Conservation (phyloP, 2,888 invertebrate species). For the Tryphoninae sp. region DNA sequence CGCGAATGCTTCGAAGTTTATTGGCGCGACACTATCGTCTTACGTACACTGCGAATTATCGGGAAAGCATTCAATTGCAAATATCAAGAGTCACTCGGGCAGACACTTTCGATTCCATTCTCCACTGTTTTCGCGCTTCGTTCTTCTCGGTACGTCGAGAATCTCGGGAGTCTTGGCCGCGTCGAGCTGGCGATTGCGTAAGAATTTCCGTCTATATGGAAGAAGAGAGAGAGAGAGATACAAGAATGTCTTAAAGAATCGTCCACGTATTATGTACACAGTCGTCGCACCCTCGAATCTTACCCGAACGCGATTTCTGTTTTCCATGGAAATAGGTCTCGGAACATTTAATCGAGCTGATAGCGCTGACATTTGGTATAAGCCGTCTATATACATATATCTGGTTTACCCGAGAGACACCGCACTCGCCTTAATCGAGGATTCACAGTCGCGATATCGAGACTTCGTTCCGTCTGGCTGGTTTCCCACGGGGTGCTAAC, state of each 20-base stretch:
- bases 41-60: slow-evolving; percentile 48
- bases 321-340: slow-evolving; percentile 64
- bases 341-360: slow-evolving; percentile 45
- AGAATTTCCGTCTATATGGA: slow-evolving; percentile 24
- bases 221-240: slow-evolving; percentile 1
- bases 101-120: slow-evolving; percentile 6
- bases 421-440: slow-evolving; percentile 64
- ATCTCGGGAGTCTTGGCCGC: not conserved
- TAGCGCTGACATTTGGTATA: slow-evolving; percentile 16
- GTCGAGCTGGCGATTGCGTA: slow-evolving; percentile 15
- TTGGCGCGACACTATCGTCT: not conserved
- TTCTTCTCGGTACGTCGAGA: slow-evolving; percentile 21
- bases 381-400: slow-evolving; percentile 7
- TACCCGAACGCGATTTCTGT: slow-evolving; percentile 19
- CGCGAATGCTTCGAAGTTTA: slow-evolving; percentile 30
- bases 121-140: slow-evolving; percentile 14
- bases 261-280: slow-evolving; percentile 53
- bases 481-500: not conserved
- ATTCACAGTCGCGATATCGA: slow-evolving; percentile 60
- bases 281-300: slow-evolving; percentile 27
- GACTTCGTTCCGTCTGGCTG: slow-evolving; percentile 30
- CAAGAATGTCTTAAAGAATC: slow-evolving; percentile 11
- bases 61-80: slow-evolving; percentile 54
- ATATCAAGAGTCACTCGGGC: slow-evolving; percentile 29
- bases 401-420: slow-evolving; percentile 17